Percentiles rank a stretch among this genome's conserved stretches.
Evolutionary conservation across 2,888 invertebrate genomes (phyloP).

Genomic region (Ryuthela nishihirai): DNA sequence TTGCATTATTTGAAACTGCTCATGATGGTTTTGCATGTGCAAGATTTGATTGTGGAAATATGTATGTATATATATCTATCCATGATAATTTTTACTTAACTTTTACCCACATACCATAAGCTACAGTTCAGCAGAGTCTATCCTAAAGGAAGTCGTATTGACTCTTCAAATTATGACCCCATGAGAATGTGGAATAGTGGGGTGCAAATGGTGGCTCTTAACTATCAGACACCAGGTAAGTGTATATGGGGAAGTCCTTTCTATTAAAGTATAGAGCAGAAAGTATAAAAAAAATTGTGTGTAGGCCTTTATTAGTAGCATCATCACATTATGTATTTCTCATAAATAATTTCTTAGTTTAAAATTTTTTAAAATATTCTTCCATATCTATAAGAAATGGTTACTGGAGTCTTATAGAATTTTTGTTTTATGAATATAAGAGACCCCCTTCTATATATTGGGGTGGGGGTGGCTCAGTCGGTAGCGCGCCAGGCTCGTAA

Average conservation of each 20-base stretch:
- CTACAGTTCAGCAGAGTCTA: slow-evolving; percentile 90
- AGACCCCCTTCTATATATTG: too few species aligned
- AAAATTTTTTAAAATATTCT: neutral
- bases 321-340: neutral
- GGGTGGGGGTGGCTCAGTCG: too few species aligned
- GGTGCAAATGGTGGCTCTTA: slow-evolving; percentile 94
- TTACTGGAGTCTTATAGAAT: slow-evolving; percentile 9
- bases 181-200: slow-evolving; percentile 92
- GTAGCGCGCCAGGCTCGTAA: too few species aligned
- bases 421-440: too few species aligned
- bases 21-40: too few species aligned
- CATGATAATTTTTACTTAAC: too few species aligned
- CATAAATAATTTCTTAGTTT: slow-evolving; percentile 8
- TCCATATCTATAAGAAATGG: slow-evolving; percentile 3
- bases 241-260: neutral
- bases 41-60: too few species aligned
- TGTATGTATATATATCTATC: too few species aligned
- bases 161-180: slow-evolving; percentile 96
- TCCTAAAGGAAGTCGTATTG: slow-evolving; percentile 81
- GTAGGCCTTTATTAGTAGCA: neutral
- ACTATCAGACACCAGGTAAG: slow-evolving; percentile 80
- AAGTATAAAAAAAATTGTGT: neutral
- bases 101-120: slow-evolving; percentile 44
- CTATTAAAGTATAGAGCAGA: neutral
- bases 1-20: too few species aligned